Base-by-base conservation (phyloP, 1,140 invertebrate species). In the Ceratoteleas bidentatus region DNA sequence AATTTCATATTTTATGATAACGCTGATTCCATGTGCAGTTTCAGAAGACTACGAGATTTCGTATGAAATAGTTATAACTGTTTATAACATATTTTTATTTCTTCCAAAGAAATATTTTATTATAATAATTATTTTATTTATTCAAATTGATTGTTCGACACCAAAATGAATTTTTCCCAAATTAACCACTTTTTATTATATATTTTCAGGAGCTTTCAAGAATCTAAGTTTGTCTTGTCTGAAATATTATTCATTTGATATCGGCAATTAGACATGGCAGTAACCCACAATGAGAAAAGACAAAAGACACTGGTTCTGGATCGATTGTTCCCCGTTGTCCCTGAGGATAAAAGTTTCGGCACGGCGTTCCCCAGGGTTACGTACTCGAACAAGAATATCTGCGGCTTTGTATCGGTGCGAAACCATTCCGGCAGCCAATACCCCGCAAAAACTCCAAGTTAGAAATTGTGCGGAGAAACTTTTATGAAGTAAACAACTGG, bases 401-500 rank as follows among this genome's bases (percentile, higher is more conserved):
- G 16, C 43, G 47, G 38, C 54, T 62, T 54, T 60, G 56, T 47
- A 69, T 64, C n/a, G 49, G 47, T 10, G 24, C 40, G n/a, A 62
- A 60, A 6, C 9, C 49, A 53, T 73, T 80, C 47, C 33, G 16
- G 6, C n/a, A 13, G 33, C 38, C 43, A 49, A 66, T 66, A 66
- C 47, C 34, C 11, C 14, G 49, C 61, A 72, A 78, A 78, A 72
- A 70, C 47, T 43, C 61, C n/a, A 65, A 78, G 14, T 66, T 72
- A 14, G 50, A 60, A 70, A 72, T 78, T 60, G 36, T 38, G 7
- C 34, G 11, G 43, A 24, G 49, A 68, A 76, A 76, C 56, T 76
- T 61, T 76, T 76, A 68, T 56, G 56, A 61, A 66, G 62, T 61
- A 68, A 76, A 68, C 43, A 68, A 68, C 36, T 60, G 38, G n/a